Conservation (phyloP, 2,888 invertebrate species). For the Drosophila kuntzei region DNA sequence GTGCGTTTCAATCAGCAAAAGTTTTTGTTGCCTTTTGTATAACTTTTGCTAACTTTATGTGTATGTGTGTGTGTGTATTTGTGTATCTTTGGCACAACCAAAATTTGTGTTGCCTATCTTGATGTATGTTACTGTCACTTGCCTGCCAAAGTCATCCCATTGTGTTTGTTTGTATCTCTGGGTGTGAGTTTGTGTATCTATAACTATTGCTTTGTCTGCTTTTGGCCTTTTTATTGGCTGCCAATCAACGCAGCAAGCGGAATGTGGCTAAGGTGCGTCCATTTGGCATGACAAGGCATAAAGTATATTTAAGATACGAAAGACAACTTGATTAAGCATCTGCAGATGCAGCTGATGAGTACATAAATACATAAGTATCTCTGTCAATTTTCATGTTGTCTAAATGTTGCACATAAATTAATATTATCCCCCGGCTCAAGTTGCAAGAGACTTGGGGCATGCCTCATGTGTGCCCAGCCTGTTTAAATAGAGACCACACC, state of each 20-base stretch:
- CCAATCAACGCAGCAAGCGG: conserved; percentile 63
- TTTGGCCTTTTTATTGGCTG: conserved; percentile 69
- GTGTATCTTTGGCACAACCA: conserved; percentile 23
- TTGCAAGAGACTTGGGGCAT: conserved; percentile 5
- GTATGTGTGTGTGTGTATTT: not conserved
- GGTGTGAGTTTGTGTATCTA: conserved; percentile 8
- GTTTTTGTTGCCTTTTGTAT: conserved; percentile 61
- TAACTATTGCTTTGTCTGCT: conserved; percentile 31
- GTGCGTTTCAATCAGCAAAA: conserved; percentile 74
- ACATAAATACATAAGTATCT: conserved; percentile 15
- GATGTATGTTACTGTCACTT: conserved; percentile 75
- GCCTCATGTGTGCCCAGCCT: conserved; percentile 24
- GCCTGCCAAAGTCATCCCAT: conserved; percentile 46
- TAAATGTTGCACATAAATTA: conserved; percentile 6
- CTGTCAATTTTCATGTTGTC: conserved; percentile 1
- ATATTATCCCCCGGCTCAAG: conserved; percentile 10
- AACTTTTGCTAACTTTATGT: conserved; percentile 40
- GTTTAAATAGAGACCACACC: conserved; percentile 23
- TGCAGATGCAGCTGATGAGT: conserved; percentile 30
- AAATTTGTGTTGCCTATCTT: conserved; percentile 58
- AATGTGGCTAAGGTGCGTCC: conserved; percentile 51
- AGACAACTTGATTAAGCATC: conserved; percentile 59
- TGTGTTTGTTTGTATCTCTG: conserved; percentile 3
- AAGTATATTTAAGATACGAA: conserved; percentile 50
- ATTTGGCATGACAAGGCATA: conserved; percentile 59